Percentiles rank a stretch among this genome's conserved stretches.
These are phyloP conservation scores for Yponomeuta sedellus DNA, from an alignment of 2,888 invertebrate species.

Conservation along the genomic window DNA sequence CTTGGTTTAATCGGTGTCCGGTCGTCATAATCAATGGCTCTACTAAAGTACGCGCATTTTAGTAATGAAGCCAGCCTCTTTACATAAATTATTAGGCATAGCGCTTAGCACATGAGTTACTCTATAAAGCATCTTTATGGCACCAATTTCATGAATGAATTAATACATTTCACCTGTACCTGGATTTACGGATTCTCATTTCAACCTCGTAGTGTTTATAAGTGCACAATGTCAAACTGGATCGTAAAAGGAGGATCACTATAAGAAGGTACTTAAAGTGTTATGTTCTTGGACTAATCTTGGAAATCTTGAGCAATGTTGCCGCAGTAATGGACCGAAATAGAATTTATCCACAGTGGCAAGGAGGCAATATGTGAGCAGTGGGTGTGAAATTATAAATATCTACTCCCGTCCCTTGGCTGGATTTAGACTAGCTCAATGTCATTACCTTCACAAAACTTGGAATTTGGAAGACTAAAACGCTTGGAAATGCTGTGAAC, in stretches of 20 bases:
- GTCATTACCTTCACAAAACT: slow-evolving; percentile 44
- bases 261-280: not conserved
- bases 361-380: slow-evolving; percentile 29
- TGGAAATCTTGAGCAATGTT: not conserved
- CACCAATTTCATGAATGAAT: not conserved
- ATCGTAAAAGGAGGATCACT: not conserved
- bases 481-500: not conserved
- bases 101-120: not conserved
- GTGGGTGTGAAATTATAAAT: slow-evolving; percentile 65
- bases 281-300: slow-evolving; percentile 1
- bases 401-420: slow-evolving; percentile 47
- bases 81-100: not conserved
- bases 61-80: too few species aligned
- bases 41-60: too few species aligned
- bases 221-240: not conserved
- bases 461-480: not conserved
- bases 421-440: slow-evolving; percentile 59
- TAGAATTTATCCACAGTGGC: slow-evolving; percentile 49
- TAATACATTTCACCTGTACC: too few species aligned
- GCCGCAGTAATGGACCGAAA: slow-evolving; percentile 26
- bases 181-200: too few species aligned
- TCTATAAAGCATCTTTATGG: not conserved
- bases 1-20: too few species aligned
- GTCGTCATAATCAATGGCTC: too few species aligned
- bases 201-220: not conserved